Evolutionary conservation across 2,888 invertebrate species (phyloP).

Genomic region (Drosophila picticornis): DNA sequence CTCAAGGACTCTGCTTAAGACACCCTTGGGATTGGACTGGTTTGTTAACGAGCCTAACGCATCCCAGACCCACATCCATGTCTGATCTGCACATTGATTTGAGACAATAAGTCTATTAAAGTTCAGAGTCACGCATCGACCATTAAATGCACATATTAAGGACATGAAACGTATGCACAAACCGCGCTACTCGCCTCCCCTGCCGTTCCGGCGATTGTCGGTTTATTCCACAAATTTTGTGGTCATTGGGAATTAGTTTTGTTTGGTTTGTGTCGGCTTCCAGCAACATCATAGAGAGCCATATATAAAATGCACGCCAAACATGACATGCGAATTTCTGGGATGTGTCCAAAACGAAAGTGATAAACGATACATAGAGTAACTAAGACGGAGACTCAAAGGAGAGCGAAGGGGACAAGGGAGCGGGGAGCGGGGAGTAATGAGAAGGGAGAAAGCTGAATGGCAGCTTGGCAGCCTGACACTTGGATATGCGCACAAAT

Average conservation of each 20-base stretch:
- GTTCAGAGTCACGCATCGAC: conserved; percentile 35
- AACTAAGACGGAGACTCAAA: conserved; percentile 23
- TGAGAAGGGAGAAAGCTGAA: conserved; percentile 13
- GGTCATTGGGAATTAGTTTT: conserved; percentile 45
- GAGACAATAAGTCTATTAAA: conserved; percentile 31
- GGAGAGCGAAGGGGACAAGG: conserved; percentile 9
- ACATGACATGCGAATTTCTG: conserved; percentile 64
- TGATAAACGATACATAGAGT: conserved; percentile 72
- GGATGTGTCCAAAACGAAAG: conserved; percentile 64
- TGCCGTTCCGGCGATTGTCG: conserved; percentile 9
- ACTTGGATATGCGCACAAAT: conserved; percentile 82
- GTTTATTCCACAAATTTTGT: conserved; percentile 52
- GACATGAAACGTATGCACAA: conserved; percentile 38
- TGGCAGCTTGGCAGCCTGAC: conserved; percentile 65
- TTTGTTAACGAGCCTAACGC: conserved; percentile 21
- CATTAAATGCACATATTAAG: conserved; percentile 58
- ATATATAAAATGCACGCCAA: conserved; percentile 36
- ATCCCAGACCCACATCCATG: not conserved
- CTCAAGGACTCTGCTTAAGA: not conserved
- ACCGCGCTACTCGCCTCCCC: not conserved
- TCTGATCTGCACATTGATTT: conserved; percentile 16
- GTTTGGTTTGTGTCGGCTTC: conserved; percentile 13
- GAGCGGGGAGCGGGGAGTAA: conserved; percentile 10
- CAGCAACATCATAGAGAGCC: conserved; percentile 31
- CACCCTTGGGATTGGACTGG: conserved; percentile 4